These are phyloP conservation scores for Heterocephalus glaber DNA, from an alignment of 2,113 vertebrate genomes.

Conservation along the genomic window DNA sequence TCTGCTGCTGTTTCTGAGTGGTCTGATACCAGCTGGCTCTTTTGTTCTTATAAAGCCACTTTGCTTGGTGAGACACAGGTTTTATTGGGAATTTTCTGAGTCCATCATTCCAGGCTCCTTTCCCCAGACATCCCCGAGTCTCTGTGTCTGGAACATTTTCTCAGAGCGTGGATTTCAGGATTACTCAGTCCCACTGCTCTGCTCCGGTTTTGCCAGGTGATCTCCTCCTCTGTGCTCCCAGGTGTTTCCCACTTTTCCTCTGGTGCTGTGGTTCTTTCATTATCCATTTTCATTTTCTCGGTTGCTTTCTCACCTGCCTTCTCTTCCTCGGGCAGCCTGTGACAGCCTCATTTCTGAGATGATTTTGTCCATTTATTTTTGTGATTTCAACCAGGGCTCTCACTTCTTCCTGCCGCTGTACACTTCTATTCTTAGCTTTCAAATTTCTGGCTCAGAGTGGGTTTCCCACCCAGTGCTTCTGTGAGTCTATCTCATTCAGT, in stretches of 20 bases:
- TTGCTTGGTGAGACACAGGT: neutral
- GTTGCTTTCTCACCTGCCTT: neutral
- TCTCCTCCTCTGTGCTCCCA: neutral
- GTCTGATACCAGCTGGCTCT: fast-evolving
- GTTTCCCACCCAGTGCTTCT: fast-evolving
- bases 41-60: too few species aligned
- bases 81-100: neutral
- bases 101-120: neutral
- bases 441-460: neutral
- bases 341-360: too few species aligned
- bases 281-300: neutral
- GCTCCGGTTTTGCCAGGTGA: neutral
- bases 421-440: neutral
- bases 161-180: fast-evolving
- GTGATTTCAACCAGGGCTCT: neutral
- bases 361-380: neutral
- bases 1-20: too few species aligned
- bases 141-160: neutral
- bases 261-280: neutral
- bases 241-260: neutral
- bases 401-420: neutral
- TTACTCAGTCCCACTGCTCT: fast-evolving
- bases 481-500: fast-evolving
- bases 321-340: fast-evolving
- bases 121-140: fast-evolving